Conservation (phyloP, 2,113 vertebrate species). For the Bombycilla garrulus region DNA sequence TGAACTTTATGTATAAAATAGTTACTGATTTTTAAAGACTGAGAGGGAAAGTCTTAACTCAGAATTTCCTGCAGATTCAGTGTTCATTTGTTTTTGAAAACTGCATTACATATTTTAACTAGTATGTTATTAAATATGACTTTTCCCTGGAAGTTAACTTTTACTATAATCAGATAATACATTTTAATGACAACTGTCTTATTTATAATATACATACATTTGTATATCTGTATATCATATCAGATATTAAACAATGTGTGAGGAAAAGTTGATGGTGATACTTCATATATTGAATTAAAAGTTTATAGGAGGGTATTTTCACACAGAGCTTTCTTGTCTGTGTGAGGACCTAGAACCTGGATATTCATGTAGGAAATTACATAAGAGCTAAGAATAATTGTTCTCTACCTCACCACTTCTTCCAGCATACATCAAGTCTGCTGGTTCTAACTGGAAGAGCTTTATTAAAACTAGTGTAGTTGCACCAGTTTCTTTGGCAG, state of each 20-base stretch:
- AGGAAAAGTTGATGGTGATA: neutral
- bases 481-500: neutral
- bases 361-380: neutral
- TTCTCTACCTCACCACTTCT: neutral
- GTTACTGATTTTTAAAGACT: conserved; percentile 3
- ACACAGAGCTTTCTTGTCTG: neutral
- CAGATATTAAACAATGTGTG: neutral
- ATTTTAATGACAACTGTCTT: neutral
- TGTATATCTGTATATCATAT: neutral
- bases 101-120: neutral
- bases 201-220: neutral
- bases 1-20: conserved; percentile 16
- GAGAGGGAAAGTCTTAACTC: neutral
- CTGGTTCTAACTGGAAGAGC: neutral
- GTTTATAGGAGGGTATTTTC: neutral
- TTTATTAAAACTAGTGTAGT: neutral
- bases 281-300: neutral
- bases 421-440: neutral
- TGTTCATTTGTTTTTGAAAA: neutral
- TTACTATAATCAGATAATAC: neutral
- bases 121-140: neutral
- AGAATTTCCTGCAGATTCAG: neutral
- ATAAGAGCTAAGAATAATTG: neutral
- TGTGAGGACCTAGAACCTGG: neutral
- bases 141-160: neutral